These are phyloP conservation scores for Anas platyrhynchos DNA, from an alignment of 2,113 vertebrate species.

Conservation along the genomic window DNA sequence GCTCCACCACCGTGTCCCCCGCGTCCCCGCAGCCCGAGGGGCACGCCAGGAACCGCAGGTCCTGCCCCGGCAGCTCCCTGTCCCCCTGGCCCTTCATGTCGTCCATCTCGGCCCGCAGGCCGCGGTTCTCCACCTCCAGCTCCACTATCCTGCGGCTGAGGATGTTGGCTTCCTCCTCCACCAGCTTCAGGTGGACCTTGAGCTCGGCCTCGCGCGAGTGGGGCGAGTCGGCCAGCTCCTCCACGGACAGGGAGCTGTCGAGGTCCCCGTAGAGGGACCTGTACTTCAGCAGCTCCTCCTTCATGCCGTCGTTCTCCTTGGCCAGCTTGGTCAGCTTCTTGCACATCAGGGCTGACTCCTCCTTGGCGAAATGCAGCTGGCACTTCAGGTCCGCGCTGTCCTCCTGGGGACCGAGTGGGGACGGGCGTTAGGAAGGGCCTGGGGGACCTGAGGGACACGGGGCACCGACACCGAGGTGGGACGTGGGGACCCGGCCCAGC, in stretches of 20 bases:
- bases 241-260: conserved; percentile 88
- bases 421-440: rapidly evolving
- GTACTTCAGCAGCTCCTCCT: conserved; percentile 94
- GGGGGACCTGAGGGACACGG: rapidly evolving
- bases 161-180: conserved; percentile 98
- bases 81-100: conserved; percentile 88
- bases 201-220: conserved; percentile 94
- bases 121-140: conserved; percentile 97
- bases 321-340: conserved; percentile 97
- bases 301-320: conserved; percentile 95
- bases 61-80: conserved; percentile 72
- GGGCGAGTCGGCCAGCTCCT: conserved; percentile 92
- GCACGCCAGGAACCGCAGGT: conserved; percentile 70
- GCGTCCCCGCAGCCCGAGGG: conserved; percentile 75
- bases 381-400: conserved; percentile 96
- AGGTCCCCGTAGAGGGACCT: conserved; percentile 91
- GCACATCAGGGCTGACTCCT: conserved; percentile 97
- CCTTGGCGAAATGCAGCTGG: conserved; percentile 98
- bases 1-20: conserved; percentile 88
- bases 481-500: background rate
- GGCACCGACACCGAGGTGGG: background rate
- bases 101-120: conserved; percentile 94
- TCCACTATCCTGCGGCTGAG: conserved; percentile 95
- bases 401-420: conserved; percentile 77
- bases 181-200: conserved; percentile 93